A percentile compares a stretch with the other conserved stretches of the same genome.
phyloP scores from a whole-genome alignment of 2,797 vertebrate species.

The Myotis vivesi region DNA sequence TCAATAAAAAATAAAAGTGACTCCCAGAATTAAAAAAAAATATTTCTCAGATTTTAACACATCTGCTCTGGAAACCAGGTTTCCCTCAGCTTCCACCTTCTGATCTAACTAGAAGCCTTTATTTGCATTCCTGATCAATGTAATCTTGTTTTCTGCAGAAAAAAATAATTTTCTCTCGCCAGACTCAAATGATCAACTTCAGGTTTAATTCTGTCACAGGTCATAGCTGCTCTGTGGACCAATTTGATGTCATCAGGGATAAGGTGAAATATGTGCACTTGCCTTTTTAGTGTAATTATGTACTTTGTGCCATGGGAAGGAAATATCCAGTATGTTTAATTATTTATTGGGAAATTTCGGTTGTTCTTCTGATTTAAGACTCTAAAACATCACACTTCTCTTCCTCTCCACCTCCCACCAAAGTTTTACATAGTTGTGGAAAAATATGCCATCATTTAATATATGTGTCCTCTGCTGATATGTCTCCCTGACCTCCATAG shows the following conservation, averaged over 20 bases:
- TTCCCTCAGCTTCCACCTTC: background rate
- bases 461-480: background rate
- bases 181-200: constrained; percentile 5
- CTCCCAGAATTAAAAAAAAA: background rate
- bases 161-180: constrained; percentile 18
- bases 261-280: background rate
- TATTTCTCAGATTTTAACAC: background rate
- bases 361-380: constrained; percentile 18
- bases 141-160: background rate
- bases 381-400: background rate
- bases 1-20: background rate
- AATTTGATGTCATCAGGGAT: background rate
- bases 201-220: background rate
- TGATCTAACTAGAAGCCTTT: constrained; percentile 5
- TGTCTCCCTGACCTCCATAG: background rate
- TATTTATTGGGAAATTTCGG: background rate
- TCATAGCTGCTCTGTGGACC: background rate
- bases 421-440: background rate
- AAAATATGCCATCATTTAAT: background rate
- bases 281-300: background rate
- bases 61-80: background rate
- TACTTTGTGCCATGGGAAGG: background rate
- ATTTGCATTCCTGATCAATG: background rate
- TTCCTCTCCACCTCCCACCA: background rate
- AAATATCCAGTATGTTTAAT: background rate